These are phyloP conservation scores for Scyliorhinus canicula DNA, from an alignment of 2,797 vertebrate species.

Conservation along the genomic window DNA sequence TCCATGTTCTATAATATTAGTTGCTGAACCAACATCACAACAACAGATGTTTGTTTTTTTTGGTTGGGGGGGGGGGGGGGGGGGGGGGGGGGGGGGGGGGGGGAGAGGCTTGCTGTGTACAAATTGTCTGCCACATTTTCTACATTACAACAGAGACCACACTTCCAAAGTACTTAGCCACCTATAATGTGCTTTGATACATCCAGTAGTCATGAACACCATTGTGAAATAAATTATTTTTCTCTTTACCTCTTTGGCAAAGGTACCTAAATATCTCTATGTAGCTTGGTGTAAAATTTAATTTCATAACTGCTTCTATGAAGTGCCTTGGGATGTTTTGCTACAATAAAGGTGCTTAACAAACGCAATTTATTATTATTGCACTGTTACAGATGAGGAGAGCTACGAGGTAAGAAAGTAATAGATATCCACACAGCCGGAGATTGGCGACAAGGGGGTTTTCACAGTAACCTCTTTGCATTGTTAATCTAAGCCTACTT, in stretches of 20 bases:
- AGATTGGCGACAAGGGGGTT: too few relatives aligned
- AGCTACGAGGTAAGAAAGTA: background rate
- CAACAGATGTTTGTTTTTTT: background rate
- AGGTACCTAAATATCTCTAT: background rate
- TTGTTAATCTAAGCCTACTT: too few relatives aligned
- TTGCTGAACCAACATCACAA: background rate
- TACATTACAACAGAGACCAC: background rate
- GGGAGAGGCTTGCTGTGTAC: background rate
- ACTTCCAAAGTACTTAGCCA: background rate
- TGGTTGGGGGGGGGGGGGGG: too few relatives aligned
- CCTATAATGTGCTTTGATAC: background rate
- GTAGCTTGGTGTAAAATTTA: background rate
- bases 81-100: too few relatives aligned
- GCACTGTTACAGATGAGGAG: background rate
- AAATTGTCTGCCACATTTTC: background rate
- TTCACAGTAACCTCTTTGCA: too few relatives aligned
- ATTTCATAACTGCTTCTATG: background rate
- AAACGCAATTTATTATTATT: background rate
- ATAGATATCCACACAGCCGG: background rate
- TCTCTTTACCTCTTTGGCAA: background rate
- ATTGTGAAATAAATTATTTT: background rate
- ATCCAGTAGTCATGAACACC: background rate
- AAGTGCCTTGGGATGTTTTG: background rate
- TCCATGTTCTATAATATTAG: too few relatives aligned
- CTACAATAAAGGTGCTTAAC: background rate